Conservation (phyloP, 2,113 vertebrate genomes). For the Anolis carolinensis region DNA sequence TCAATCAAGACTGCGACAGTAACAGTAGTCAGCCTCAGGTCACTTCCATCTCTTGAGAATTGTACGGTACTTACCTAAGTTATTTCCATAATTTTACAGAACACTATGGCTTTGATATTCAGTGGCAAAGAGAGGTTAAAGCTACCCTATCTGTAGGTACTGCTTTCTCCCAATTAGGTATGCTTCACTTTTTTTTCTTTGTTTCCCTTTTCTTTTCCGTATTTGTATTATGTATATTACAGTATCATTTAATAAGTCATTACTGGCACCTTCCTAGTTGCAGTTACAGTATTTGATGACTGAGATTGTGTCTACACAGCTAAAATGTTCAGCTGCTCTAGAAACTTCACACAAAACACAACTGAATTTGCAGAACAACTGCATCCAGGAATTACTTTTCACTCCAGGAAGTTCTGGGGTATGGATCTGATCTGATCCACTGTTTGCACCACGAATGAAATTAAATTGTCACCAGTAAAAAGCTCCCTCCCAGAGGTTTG, state of each 20-base stretch:
- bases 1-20: constrained; percentile 72
- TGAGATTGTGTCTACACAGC: neutral
- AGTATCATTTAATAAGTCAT: constrained; percentile 4
- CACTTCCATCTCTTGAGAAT: constrained; percentile 66
- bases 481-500: too few species aligned
- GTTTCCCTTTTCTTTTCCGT: constrained; percentile 6
- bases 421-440: too few species aligned
- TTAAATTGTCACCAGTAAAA: too few species aligned
- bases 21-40: constrained; percentile 62
- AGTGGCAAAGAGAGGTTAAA: constrained; percentile 45
- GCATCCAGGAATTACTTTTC: neutral
- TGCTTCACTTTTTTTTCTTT: constrained; percentile 6
- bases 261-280: neutral
- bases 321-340: too few species aligned
- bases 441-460: too few species aligned
- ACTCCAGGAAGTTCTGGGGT: neutral
- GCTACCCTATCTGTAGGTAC: constrained; percentile 25
- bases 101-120: constrained; percentile 41
- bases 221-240: neutral
- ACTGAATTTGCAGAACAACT: too few species aligned
- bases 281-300: neutral
- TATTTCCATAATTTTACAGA: constrained; percentile 68
- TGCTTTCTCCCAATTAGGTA: constrained; percentile 11
- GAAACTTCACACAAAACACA: too few species aligned
- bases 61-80: constrained; percentile 59